These are phyloP conservation scores for Drosophila sp. DNA, from an alignment of 1,140 invertebrate genomes.

Conservation along the genomic window DNA sequence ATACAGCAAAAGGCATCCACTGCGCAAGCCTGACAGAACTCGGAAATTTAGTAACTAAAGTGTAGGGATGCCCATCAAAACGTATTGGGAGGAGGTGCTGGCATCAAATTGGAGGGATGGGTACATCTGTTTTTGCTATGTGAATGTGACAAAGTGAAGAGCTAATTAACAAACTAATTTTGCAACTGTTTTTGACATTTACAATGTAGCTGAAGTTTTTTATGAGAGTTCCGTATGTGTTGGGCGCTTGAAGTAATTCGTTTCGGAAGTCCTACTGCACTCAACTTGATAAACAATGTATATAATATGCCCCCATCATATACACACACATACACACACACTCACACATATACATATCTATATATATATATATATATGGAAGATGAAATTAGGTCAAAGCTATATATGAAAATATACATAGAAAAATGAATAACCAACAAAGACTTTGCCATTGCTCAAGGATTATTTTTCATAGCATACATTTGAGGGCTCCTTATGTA, in stretches of 20 bases:
- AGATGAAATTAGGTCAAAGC: conserved; percentile 63
- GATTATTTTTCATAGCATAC: conserved; percentile 62
- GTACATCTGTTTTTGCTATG: conserved; percentile 44
- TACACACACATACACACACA: background rate
- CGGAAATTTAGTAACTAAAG: conserved; percentile 1
- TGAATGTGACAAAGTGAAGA: conserved; percentile 68
- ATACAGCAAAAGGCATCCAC: conserved; percentile 25
- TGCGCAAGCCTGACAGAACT: conserved; percentile 41
- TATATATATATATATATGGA: background rate
- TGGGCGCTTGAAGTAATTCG: conserved; percentile 29
- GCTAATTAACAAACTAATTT: conserved; percentile 82
- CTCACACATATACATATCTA: background rate
- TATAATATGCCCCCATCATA: background rate
- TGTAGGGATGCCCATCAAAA: conserved; percentile 17
- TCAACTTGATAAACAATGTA: conserved; percentile 9
- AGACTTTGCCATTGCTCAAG: background rate
- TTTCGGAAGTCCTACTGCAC: conserved; percentile 3
- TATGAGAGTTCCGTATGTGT: conserved; percentile 55
- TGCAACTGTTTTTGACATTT: conserved; percentile 76
- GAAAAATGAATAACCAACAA: no score
- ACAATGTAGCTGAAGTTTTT: conserved; percentile 70
- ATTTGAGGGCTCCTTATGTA: conserved; percentile 58
- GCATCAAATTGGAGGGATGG: background rate
- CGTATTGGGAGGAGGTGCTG: background rate
- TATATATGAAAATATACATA: background rate